A percentile compares a stretch with the other conserved stretches of the same genome.
phyloP scores from a whole-genome alignment of 2,797 vertebrate species.

The Mastacembelus armatus region DNA sequence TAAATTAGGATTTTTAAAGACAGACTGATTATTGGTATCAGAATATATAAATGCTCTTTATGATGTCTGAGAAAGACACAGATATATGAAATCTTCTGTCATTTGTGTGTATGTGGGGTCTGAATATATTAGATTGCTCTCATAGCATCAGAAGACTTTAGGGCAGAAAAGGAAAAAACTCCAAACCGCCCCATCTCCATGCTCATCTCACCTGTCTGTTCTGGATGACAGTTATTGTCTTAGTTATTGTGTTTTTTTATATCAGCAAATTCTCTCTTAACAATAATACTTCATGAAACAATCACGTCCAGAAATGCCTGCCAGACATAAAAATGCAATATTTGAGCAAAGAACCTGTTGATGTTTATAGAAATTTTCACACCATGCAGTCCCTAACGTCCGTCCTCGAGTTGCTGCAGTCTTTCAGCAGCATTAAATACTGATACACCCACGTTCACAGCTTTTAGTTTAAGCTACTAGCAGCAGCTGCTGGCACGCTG shows the following conservation, averaged over 20 bases:
- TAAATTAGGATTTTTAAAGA: conserved; percentile 69
- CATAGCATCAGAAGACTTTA: conserved; percentile 28
- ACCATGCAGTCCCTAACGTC: conserved; percentile 43
- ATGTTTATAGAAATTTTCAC: conserved; percentile 20
- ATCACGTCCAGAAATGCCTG: conserved; percentile 19
- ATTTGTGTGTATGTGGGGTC: conserved; percentile 42
- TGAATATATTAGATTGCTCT: conserved; percentile 29
- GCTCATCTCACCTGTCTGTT: conserved; percentile 29
- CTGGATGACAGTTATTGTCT: neutral
- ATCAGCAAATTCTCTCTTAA: conserved; percentile 2
- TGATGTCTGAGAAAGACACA: conserved; percentile 73
- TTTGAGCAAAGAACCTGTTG: conserved; percentile 3
- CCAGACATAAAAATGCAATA: conserved; percentile 27
- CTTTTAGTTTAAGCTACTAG: conserved; percentile 19
- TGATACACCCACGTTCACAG: conserved; percentile 36
- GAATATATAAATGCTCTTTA: conserved; percentile 78
- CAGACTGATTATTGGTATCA: conserved; percentile 74
- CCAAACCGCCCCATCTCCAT: conserved; percentile 14
- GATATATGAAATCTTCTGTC: conserved; percentile 70
- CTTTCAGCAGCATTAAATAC: neutral
- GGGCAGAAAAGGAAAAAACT: conserved; percentile 35
- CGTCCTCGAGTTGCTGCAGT: conserved; percentile 45
- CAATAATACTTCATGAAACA: no score
- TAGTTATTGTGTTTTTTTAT: neutral
- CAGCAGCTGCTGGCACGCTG: conserved; percentile 16